Conservation (phyloP, 2,888 invertebrate genomes). For the Gerris lacustris region DNA sequence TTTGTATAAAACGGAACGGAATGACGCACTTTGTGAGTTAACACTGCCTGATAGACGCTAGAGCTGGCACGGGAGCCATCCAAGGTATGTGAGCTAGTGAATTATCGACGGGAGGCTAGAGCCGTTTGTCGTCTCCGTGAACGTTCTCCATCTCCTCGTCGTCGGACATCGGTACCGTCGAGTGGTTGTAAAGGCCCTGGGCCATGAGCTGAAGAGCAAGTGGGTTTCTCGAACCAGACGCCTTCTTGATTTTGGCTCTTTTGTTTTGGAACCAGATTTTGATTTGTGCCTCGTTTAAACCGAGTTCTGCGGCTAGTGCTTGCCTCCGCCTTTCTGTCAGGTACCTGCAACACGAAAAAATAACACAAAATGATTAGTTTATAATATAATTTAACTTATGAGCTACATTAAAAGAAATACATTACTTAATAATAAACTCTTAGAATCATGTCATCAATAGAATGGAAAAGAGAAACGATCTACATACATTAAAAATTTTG, state of each 20-base stretch:
- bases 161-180: constrained; percentile 61
- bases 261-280: constrained; percentile 98
- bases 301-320: constrained; percentile 77
- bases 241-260: constrained; percentile 90
- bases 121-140: too few relatives aligned
- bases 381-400: neutral
- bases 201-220: constrained; percentile 85
- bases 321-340: constrained; percentile 84
- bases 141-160: constrained; percentile 47
- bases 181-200: constrained; percentile 85
- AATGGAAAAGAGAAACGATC: too few relatives aligned
- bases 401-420: neutral
- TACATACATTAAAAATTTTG: too few relatives aligned
- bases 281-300: constrained; percentile 90
- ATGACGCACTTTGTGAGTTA: too few relatives aligned
- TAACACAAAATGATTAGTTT: neutral
- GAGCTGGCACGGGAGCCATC: too few relatives aligned
- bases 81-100: too few relatives aligned
- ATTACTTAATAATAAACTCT: neutral
- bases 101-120: too few relatives aligned
- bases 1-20: too few relatives aligned
- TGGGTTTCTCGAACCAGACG: constrained; percentile 70
- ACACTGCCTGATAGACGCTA: too few relatives aligned
- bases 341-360: constrained; percentile 45
- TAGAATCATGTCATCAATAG: too few relatives aligned